Evolutionary conservation across 2,888 invertebrate species (phyloP).

Genomic region (Clunio marinus): DNA sequence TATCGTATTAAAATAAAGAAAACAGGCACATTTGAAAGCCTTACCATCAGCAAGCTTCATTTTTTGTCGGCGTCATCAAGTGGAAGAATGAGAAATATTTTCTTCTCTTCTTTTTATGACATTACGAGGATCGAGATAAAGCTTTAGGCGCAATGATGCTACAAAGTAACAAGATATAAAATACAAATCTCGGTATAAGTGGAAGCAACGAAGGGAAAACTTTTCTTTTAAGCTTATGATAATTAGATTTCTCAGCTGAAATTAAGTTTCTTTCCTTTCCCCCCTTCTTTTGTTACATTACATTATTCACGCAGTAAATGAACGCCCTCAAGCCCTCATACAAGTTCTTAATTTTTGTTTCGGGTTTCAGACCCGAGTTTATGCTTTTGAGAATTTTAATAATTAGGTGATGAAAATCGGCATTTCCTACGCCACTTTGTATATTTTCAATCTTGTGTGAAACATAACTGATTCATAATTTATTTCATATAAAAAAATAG

Average conservation of each 20-base stretch:
- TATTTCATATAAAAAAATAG: conserved; percentile 42
- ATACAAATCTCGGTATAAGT: too few relatives aligned
- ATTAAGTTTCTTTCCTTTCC: neutral
- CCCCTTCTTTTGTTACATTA: too few relatives aligned
- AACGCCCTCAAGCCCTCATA: neutral
- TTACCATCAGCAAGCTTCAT: neutral
- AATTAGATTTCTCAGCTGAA: neutral
- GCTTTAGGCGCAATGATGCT: neutral
- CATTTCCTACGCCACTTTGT: too few relatives aligned
- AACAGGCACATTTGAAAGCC: neutral
- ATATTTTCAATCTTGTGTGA: too few relatives aligned
- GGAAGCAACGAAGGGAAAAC: too few relatives aligned
- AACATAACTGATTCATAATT: too few relatives aligned
- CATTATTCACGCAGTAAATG: neutral
- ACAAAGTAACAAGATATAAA: neutral
- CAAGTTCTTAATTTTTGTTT: too few relatives aligned
- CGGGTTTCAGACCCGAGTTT: too few relatives aligned
- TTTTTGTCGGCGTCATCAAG: neutral
- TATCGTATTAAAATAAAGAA: too few relatives aligned
- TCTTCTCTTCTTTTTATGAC: too few relatives aligned
- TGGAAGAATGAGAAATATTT: neutral
- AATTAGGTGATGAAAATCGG: too few relatives aligned
- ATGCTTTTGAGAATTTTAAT: too few relatives aligned
- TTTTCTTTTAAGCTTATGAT: neutral
- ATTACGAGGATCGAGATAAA: neutral